Base-by-base conservation (phyloP, 2,888 invertebrate species). In the Halocaridina rubra region DNA sequence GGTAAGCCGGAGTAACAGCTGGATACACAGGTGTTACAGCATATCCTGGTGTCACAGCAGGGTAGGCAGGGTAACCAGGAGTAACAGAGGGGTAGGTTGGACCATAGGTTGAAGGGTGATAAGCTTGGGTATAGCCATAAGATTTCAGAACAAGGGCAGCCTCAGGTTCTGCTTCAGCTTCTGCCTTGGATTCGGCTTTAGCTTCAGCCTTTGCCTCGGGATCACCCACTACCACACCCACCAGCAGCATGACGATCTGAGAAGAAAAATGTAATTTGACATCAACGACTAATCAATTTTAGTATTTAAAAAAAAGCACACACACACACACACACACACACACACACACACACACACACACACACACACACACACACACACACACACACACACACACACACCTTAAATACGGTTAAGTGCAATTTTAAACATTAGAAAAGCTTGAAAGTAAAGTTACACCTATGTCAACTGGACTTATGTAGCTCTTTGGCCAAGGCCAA, bases 81-180 rank as follows among this genome's bases (percentile, higher is more conserved):
- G 78, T 78, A 27, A 78, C 78, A 29, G 78, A 10, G 32, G 29
- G 22, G 64, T 78, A 67, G 16, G 77, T 24, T 13, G 32, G 77
- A 64, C 32, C 77, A 61, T 61, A 77, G 32, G 64, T 64, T 13
- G 33, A 22, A 22, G 77, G 77, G 32, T 77, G 57, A n/a, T 75
- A 75, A 29, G 74, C 46, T 5, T 39, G 74, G 46, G 53, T 24
- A 16, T 22, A 30, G 27, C 16, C 69, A 1, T 69, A 32, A 19
- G 69, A 30, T 4, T 24, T 16, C 1, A 30, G n/a, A 13, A 80
- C 27, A 19, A 32, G 8, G 27, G 80, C 71, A 1, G 80, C 19
- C 22, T 80, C 57, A 24, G 74, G 30, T 29, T 80, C 72, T 53
- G 74, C 19, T 27, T 75, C 29, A 4, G 80, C 53, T 16, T 80